Evolutionary conservation across 2,113 vertebrate species (phyloP).

Genomic region (Barbus barbus): DNA sequence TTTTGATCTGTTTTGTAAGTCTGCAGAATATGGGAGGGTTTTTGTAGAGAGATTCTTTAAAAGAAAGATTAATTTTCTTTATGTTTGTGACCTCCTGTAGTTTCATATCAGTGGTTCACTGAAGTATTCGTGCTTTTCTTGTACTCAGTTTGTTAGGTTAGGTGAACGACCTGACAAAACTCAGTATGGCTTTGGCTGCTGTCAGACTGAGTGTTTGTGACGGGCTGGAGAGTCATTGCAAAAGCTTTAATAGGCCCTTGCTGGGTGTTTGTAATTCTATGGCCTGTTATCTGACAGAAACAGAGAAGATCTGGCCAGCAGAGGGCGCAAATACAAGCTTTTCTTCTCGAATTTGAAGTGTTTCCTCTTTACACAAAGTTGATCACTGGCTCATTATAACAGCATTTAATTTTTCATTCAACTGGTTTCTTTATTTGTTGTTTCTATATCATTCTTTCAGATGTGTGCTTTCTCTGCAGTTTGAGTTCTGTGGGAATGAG

Average conservation of each 20-base stretch:
- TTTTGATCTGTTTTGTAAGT: conserved; percentile 71
- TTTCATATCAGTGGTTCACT: not conserved
- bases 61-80: not conserved
- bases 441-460: not conserved
- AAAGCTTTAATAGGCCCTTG: not conserved
- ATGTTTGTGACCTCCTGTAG: too few relatives aligned
- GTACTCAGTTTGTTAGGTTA: not conserved
- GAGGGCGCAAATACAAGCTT: conserved; percentile 33
- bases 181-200: not conserved
- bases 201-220: not conserved
- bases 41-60: conserved; percentile 66
- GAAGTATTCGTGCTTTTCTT: not conserved
- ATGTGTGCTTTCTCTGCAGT: conserved; percentile 15
- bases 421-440: not conserved
- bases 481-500: conserved; percentile 12
- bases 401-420: not conserved
- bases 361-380: not conserved
- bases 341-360: not conserved
- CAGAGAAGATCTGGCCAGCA: conserved; percentile 18
- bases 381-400: not conserved
- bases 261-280: not conserved
- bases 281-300: not conserved
- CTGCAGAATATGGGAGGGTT: conserved; percentile 69
- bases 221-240: not conserved
- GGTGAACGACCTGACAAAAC: not conserved